phyloP scores from a whole-genome alignment of 2,888 invertebrate species.

The Autographa gamma region DNA sequence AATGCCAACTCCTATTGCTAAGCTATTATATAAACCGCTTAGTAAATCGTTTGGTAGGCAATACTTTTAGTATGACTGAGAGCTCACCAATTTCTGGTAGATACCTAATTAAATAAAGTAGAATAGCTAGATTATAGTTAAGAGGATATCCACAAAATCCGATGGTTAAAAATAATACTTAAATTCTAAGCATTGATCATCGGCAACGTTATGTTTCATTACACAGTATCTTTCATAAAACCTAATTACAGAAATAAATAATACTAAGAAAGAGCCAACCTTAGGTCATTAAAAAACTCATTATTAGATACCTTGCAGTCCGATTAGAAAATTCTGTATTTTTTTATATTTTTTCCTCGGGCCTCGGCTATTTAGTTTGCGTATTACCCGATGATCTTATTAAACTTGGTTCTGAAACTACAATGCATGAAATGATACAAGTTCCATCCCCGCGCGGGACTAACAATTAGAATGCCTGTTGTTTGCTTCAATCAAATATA shows the following conservation, averaged over 20 bases:
- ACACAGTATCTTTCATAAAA: background rate
- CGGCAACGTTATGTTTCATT: too few species aligned
- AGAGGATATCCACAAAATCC: too few species aligned
- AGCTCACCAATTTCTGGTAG: too few species aligned
- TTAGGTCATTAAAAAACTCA: conserved; percentile 2
- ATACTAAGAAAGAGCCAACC: background rate
- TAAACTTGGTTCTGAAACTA: background rate
- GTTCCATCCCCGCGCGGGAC: too few species aligned
- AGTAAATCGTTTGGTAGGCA: background rate
- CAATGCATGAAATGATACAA: too few species aligned
- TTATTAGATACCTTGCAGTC: conserved; percentile 2
- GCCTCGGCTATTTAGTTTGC: background rate
- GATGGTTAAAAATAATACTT: too few species aligned
- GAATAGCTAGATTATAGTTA: too few species aligned
- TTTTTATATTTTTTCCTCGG: background rate
- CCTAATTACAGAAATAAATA: background rate
- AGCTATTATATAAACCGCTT: background rate
- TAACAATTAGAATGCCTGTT: too few species aligned
- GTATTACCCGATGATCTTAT: background rate
- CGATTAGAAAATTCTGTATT: background rate
- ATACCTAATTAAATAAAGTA: too few species aligned
- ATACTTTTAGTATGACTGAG: background rate
- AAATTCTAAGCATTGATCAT: too few species aligned
- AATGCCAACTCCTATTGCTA: too few species aligned
- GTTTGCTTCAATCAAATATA: too few species aligned